Evolutionary conservation across 2,888 invertebrate genomes (phyloP), one percentile per base, ranked within the genome.

Genomic region (Perdita meconis): DNA sequence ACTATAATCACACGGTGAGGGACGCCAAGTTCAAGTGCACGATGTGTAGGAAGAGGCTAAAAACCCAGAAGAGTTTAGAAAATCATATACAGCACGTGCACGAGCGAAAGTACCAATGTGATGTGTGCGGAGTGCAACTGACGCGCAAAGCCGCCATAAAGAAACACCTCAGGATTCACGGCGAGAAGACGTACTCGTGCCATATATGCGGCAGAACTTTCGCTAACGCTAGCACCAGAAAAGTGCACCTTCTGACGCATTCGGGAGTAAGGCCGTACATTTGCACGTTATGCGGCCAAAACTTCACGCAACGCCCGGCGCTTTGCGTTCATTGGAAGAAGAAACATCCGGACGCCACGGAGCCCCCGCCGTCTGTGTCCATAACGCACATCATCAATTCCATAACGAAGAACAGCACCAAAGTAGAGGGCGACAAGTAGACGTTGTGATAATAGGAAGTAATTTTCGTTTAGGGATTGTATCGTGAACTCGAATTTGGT

Each of bases 161-260:
- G 56, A 81, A 82, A 8, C 88, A 87, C 65, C 80, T 74, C 26
- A 50, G 40, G 2, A 85, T 82, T 30, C 87, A 88, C 30, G 70
- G 60, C 19, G 80, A 83, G 26, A 72, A 71, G 26, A 30, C 61
- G 16, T 85, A 66, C 3, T 55, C 67, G 2, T 89, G 89, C 65
- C 50, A 63, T 4, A 73, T 89, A 6, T 90, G 88, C 47, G 19
- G 76, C 3, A 89, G 85, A 30, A 13, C 36, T 1, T 89, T 89
- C 30, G 55, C 74, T 1, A 82, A 82, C 2, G 78, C 77, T 4
- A 86, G 80, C 40, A 87, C 84, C 51, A 85, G 83, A 19, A 88
- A 89, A 30, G 84, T 86, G 64, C 89, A 89, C 53, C 77, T 89
- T 0, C 68, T 89, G 4, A 86, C 84, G 4, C 88, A 89, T 30